Conservation (phyloP, 2,888 invertebrate species). For the Amphipoea oculea region DNA sequence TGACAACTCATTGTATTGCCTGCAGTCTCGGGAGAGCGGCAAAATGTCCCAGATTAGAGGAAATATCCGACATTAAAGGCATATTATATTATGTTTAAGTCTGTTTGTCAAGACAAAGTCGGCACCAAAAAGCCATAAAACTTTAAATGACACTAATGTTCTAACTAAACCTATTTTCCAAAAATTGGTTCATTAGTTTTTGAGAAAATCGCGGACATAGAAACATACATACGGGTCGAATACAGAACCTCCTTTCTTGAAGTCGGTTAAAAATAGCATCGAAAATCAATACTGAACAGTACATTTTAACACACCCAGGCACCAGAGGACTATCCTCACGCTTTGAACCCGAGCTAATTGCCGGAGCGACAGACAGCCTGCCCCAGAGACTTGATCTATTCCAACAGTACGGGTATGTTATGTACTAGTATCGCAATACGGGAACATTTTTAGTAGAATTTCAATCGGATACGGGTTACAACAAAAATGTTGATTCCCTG, state of each 20-base stretch:
- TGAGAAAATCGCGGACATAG: too few relatives aligned
- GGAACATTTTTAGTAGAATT: conserved; percentile 33
- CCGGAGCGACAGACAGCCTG: conserved; percentile 33
- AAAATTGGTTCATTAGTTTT: too few relatives aligned
- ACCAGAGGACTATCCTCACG: conserved; percentile 24
- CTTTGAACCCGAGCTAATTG: conserved; percentile 41
- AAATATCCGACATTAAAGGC: not conserved
- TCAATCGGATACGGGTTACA: conserved; percentile 5
- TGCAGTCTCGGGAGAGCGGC: too few relatives aligned
- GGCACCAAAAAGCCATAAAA: not conserved
- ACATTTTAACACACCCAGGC: not conserved
- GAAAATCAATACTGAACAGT: not conserved
- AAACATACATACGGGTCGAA: too few relatives aligned
- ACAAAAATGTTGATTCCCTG: conserved; percentile 20
- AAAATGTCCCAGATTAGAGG: too few relatives aligned
- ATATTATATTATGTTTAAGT: too few relatives aligned
- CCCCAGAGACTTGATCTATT: conserved; percentile 38
- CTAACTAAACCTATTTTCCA: not conserved
- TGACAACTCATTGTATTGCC: not conserved
- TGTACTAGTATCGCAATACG: not conserved
- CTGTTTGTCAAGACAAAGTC: too few relatives aligned
- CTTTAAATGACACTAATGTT: not conserved
- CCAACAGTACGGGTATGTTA: not conserved
- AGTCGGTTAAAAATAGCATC: not conserved
- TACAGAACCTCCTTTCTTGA: too few relatives aligned